Percentiles rank a stretch among this genome's conserved stretches.
Evolutionary conservation across 2,113 vertebrate species (phyloP).

Genomic region (Felis catus): DNA sequence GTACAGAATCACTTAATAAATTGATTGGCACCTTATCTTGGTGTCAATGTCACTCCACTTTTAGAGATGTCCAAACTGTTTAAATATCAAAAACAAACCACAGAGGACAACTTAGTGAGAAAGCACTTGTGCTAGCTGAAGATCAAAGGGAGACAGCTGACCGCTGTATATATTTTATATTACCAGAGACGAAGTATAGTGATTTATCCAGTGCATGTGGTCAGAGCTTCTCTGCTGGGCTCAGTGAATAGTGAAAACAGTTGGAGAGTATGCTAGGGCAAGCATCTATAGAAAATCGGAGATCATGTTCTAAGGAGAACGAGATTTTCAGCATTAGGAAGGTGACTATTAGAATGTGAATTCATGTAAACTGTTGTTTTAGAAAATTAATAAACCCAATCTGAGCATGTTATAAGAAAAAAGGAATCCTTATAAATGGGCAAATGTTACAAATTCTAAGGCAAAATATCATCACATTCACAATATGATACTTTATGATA

Average conservation of each 20-base stretch:
- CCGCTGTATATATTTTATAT: constrained; percentile 14
- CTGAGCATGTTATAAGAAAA: not conserved
- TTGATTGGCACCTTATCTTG: constrained; percentile 65
- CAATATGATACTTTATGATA: not conserved
- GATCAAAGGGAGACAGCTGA: constrained; percentile 70
- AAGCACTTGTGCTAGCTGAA: constrained; percentile 51
- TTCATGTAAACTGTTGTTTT: not conserved
- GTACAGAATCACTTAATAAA: constrained; percentile 77
- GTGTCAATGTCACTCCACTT: constrained; percentile 65
- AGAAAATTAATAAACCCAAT: constrained; percentile 10
- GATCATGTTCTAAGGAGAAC: not conserved
- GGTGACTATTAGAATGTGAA: not conserved
- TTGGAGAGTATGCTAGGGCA: not conserved
- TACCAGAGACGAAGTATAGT: not conserved
- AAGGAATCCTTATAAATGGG: constrained; percentile 6
- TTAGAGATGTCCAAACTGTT: constrained; percentile 77
- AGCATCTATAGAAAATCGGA: not conserved
- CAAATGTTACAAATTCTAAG: not conserved
- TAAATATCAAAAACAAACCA: constrained; percentile 78
- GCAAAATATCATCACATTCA: not conserved
- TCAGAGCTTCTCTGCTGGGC: not conserved
- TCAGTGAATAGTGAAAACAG: not conserved
- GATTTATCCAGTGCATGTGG: not conserved
- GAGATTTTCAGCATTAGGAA: constrained; percentile 1
- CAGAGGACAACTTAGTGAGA: constrained; percentile 60